phyloP scores from a whole-genome alignment of 1,140 invertebrate species.

The Drosophila willistoni region DNA sequence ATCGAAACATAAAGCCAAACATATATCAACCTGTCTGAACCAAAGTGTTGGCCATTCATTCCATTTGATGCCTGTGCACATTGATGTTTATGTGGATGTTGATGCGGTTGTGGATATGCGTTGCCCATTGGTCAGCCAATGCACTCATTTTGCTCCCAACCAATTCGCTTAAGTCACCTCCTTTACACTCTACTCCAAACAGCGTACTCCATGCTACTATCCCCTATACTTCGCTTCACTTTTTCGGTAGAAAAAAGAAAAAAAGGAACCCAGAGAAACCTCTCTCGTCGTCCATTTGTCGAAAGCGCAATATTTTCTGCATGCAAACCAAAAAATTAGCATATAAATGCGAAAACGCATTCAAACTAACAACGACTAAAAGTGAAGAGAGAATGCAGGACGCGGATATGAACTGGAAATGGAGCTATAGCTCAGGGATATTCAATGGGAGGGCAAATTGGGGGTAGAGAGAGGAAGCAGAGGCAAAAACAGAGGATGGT shows the following conservation, averaged over 20 bases:
- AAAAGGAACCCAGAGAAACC: slow-evolving; percentile 9
- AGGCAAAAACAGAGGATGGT: slow-evolving; percentile 26
- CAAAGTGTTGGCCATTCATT: slow-evolving; percentile 31
- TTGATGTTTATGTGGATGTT: slow-evolving; percentile 1
- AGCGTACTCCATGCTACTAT: not conserved
- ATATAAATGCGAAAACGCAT: slow-evolving; percentile 82
- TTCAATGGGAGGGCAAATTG: not conserved
- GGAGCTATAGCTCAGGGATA: slow-evolving; percentile 44
- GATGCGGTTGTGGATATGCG: not conserved
- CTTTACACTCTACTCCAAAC: not conserved
- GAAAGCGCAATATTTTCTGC: slow-evolving; percentile 73
- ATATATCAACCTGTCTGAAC: slow-evolving; percentile 7
- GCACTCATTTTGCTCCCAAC: slow-evolving; percentile 33
- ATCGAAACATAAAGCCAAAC: not conserved
- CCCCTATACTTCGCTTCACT: slow-evolving; percentile 1
- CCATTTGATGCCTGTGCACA: slow-evolving; percentile 10
- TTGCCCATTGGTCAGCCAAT: slow-evolving; percentile 30
- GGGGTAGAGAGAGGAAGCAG: slow-evolving; percentile 16
- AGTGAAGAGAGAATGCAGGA: slow-evolving; percentile 47
- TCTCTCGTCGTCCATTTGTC: slow-evolving; percentile 55
- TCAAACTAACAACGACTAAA: slow-evolving; percentile 72
- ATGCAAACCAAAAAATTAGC: slow-evolving; percentile 81
- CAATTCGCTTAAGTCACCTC: slow-evolving; percentile 12
- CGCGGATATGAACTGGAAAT: slow-evolving; percentile 51
- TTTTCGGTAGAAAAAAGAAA: not conserved